Conservation (phyloP, 2,797 vertebrate genomes). For the Bradypus variegatus region DNA sequence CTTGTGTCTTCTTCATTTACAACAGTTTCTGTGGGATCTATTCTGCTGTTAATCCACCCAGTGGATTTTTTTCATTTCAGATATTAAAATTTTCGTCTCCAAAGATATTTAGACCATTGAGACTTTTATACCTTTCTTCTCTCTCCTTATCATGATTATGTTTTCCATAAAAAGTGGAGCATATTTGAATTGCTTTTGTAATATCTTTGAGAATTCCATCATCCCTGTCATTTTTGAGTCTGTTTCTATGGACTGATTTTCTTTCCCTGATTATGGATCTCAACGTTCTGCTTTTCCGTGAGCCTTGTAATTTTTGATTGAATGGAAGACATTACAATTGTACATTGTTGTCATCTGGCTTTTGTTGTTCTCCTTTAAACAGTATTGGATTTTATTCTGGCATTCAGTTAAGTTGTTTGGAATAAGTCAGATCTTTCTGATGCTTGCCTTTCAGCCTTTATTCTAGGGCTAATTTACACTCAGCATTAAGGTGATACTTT, state of each 20-base stretch:
- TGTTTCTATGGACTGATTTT: neutral
- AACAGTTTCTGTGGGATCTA: neutral
- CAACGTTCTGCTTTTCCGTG: neutral
- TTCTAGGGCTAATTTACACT: too few relatives aligned
- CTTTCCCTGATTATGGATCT: neutral
- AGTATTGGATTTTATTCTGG: neutral
- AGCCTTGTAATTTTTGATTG: neutral
- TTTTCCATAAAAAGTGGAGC: neutral
- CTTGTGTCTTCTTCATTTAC: neutral
- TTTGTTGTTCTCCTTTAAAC: neutral
- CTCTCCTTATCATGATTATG: neutral
- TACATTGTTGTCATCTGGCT: neutral
- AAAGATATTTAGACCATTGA: neutral
- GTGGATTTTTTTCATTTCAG: neutral
- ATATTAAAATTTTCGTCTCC: neutral
- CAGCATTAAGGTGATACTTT: too few relatives aligned
- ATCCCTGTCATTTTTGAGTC: neutral
- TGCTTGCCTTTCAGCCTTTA: neutral
- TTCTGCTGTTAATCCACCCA: neutral
- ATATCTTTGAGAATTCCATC: neutral
- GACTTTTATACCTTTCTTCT: neutral
- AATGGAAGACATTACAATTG: neutral
- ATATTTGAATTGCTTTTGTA: neutral
- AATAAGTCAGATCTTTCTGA: neutral
- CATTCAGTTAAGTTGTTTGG: neutral